phyloP scores from a whole-genome alignment of 2,888 invertebrate genomes.

The Strigamia transsilvanica region DNA sequence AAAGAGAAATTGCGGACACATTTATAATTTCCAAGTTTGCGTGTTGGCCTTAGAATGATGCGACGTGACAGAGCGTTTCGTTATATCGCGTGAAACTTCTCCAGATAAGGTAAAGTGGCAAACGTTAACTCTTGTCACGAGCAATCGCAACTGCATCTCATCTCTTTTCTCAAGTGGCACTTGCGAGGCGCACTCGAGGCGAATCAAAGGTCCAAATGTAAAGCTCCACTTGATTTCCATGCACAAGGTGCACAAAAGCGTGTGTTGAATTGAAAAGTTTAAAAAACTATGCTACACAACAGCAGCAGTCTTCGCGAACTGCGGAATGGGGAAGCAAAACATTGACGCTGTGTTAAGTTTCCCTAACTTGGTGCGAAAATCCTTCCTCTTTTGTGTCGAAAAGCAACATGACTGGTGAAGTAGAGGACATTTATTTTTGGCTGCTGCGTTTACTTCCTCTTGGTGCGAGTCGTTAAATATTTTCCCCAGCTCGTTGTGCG shows the following conservation, averaged over 20 bases:
- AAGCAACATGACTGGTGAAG: neutral
- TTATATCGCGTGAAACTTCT: neutral
- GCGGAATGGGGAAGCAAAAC: neutral
- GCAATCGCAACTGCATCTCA: slow-evolving; percentile 14
- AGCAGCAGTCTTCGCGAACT: neutral
- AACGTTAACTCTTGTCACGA: slow-evolving; percentile 42
- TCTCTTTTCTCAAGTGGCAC: slow-evolving; percentile 38
- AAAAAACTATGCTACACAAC: neutral
- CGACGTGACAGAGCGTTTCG: slow-evolving; percentile 14
- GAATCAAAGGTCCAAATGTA: slow-evolving; percentile 41
- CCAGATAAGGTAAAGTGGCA: slow-evolving; percentile 17
- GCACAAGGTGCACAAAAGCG: slow-evolving; percentile 31
- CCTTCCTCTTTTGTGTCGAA: slow-evolving; percentile 8
- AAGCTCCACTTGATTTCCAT: slow-evolving; percentile 36
- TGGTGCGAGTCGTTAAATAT: slow-evolving; percentile 14
- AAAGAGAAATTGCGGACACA: neutral
- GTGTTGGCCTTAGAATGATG: neutral
- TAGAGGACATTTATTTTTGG: neutral
- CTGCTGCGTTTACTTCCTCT: slow-evolving; percentile 20
- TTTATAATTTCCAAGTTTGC: neutral
- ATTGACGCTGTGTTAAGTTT: slow-evolving; percentile 21
- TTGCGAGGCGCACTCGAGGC: slow-evolving; percentile 28
- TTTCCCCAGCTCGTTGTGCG: neutral
- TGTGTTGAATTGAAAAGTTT: slow-evolving; percentile 20
- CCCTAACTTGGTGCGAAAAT: slow-evolving; percentile 10